Evolutionary conservation across 2,113 vertebrate species (phyloP).

Genomic region (Acanthisitta chloris): DNA sequence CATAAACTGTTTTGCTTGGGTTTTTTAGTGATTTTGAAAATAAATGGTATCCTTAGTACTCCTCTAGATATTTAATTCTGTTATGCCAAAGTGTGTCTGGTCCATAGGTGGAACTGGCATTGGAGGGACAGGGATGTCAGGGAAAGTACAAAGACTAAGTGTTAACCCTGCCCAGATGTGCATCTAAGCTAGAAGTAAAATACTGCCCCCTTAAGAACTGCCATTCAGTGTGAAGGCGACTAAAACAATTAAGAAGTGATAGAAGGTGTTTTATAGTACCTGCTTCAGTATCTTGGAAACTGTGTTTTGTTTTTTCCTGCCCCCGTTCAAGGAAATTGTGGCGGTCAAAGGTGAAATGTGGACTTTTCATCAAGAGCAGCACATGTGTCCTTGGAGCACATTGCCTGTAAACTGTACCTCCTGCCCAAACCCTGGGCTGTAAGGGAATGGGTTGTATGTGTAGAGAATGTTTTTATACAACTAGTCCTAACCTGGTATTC

Average conservation of each 20-base stretch:
- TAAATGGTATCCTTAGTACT: constrained; percentile 73
- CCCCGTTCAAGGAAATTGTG: neutral
- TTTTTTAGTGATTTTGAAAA: constrained; percentile 81
- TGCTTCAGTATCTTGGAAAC: neutral
- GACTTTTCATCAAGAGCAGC: neutral
- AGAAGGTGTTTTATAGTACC: neutral
- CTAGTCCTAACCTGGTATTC: neutral
- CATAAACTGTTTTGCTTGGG: constrained; percentile 65
- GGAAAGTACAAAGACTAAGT: neutral
- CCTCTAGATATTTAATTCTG: constrained; percentile 3
- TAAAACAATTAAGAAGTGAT: neutral
- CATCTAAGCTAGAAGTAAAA: neutral
- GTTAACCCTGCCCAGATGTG: neutral
- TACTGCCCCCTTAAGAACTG: neutral
- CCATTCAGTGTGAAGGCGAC: neutral
- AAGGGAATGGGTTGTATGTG: neutral
- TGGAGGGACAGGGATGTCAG: neutral
- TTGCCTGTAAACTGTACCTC: neutral
- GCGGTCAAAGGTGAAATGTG: neutral
- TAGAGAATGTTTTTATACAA: neutral
- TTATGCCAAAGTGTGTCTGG: neutral
- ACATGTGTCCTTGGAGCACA: neutral
- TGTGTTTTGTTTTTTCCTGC: neutral
- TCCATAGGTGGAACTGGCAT: neutral
- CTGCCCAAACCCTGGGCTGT: neutral